Evolutionary conservation across 2,797 vertebrate species (phyloP).

Genomic region (Sebastes reedi): DNA sequence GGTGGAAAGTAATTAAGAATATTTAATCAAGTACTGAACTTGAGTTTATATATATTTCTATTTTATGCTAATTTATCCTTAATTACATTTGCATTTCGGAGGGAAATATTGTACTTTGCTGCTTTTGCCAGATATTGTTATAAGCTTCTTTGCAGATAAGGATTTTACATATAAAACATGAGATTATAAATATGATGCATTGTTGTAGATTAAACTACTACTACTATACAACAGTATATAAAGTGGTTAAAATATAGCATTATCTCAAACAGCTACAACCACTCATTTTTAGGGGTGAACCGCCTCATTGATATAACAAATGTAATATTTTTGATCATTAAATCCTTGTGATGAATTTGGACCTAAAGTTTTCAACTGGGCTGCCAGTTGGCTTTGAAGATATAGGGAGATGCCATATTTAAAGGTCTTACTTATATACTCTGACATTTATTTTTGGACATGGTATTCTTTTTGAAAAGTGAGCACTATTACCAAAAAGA

Average conservation of each 20-base stretch:
- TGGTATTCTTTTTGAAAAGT: neutral
- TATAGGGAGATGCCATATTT: no score
- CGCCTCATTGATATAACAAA: rapidly evolving
- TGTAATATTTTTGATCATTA: neutral
- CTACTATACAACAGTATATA: no score
- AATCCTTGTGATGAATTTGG: neutral
- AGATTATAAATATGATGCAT: neutral
- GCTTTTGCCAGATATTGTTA: neutral
- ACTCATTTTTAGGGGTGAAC: neutral
- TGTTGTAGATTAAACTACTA: neutral
- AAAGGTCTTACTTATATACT: no score
- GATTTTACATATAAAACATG: neutral
- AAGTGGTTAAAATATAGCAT: no score
- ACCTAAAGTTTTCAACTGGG: neutral
- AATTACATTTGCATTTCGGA: neutral
- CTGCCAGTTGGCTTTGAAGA: neutral
- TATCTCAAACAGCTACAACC: neutral
- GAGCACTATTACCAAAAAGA: neutral
- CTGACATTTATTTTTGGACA: no score
- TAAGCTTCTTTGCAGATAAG: neutral
- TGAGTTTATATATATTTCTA: neutral
- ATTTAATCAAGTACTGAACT: neutral
- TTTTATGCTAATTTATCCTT: neutral
- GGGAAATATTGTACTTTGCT: neutral
- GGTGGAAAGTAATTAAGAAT: neutral